Percentiles rank a stretch among this genome's conserved stretches.
phyloP scores from a whole-genome alignment of 2,113 vertebrate genomes.

The Larimichthys crocea region DNA sequence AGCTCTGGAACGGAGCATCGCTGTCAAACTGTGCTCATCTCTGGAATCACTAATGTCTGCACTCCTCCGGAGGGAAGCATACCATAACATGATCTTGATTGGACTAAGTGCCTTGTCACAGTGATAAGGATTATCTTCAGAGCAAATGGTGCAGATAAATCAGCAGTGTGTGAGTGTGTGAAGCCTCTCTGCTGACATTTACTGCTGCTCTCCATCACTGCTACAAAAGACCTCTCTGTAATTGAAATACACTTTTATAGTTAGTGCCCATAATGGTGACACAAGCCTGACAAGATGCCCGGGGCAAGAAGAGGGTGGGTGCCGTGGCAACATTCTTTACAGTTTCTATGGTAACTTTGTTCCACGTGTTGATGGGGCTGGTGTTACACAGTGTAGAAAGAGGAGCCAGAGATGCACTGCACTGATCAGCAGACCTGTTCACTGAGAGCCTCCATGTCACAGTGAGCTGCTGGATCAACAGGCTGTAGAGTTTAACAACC shows the following conservation, averaged over 20 bases:
- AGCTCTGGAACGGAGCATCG: neutral
- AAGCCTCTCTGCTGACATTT: slow-evolving; percentile 35
- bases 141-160: slow-evolving; percentile 33
- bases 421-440: neutral
- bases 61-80: slow-evolving; percentile 4
- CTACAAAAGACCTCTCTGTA: slow-evolving; percentile 21
- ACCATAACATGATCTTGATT: slow-evolving; percentile 25
- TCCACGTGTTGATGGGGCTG: neutral
- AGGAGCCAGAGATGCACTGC: neutral
- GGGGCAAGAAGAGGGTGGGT: neutral
- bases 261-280: slow-evolving; percentile 17
- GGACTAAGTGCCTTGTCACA: slow-evolving; percentile 30
- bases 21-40: neutral
- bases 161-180: slow-evolving; percentile 15
- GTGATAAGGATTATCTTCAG: slow-evolving; percentile 27
- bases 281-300: neutral
- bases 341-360: slow-evolving; percentile 29
- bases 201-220: slow-evolving; percentile 34
- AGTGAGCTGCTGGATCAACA: neutral
- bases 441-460: neutral
- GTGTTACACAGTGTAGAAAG: neutral
- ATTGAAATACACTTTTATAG: slow-evolving; percentile 26
- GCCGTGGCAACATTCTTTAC: neutral
- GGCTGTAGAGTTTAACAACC: neutral
- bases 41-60: neutral